Percentiles rank a stretch among this genome's conserved stretches.
These are phyloP conservation scores for Rosalia funebris DNA, from an alignment of 2,888 invertebrate genomes.

Conservation along the genomic window DNA sequence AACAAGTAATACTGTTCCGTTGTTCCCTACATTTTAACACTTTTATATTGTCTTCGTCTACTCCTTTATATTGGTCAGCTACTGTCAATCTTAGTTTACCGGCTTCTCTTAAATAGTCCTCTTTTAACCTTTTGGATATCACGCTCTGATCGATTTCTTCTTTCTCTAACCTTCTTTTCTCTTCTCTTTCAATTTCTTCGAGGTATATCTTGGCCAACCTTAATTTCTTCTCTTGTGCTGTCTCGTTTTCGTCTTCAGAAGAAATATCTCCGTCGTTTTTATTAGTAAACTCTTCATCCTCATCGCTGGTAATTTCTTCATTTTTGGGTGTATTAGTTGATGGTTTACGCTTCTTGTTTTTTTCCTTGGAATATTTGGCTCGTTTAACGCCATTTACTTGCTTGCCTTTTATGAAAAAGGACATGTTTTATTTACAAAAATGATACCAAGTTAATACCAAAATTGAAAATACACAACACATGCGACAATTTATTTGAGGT, in stretches of 20 bases:
- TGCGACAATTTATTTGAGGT: no score
- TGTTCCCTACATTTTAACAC: slow-evolving; percentile 81
- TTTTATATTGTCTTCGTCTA: slow-evolving; percentile 59
- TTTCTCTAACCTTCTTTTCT: slow-evolving; percentile 74
- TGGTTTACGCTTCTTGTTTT: slow-evolving; percentile 45
- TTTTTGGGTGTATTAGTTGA: slow-evolving; percentile 52
- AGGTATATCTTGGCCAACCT: slow-evolving; percentile 91
- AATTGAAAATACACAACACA: no score
- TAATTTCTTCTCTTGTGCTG: slow-evolving; percentile 89
- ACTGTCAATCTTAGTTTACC: slow-evolving; percentile 81
- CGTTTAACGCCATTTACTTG: slow-evolving; percentile 45
- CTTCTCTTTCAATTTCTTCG: slow-evolving; percentile 85
- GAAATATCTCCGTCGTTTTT: slow-evolving; percentile 64
- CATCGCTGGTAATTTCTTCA: slow-evolving; percentile 74
- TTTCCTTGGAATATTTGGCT: slow-evolving; percentile 40
- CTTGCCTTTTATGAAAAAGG: slow-evolving; percentile 58
- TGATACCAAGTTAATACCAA: no score
- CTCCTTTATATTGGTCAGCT: slow-evolving; percentile 71
- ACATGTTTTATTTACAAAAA: no score
- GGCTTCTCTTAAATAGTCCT: slow-evolving; percentile 87
- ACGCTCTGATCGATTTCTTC: slow-evolving; percentile 74
- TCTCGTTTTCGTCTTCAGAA: slow-evolving; percentile 77
- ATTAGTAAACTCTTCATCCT: slow-evolving; percentile 70
- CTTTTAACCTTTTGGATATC: slow-evolving; percentile 80
- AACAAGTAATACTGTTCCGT: slow-evolving; percentile 79